Conservation (phyloP, 2,113 vertebrate genomes). For the Leuciscus idus region DNA sequence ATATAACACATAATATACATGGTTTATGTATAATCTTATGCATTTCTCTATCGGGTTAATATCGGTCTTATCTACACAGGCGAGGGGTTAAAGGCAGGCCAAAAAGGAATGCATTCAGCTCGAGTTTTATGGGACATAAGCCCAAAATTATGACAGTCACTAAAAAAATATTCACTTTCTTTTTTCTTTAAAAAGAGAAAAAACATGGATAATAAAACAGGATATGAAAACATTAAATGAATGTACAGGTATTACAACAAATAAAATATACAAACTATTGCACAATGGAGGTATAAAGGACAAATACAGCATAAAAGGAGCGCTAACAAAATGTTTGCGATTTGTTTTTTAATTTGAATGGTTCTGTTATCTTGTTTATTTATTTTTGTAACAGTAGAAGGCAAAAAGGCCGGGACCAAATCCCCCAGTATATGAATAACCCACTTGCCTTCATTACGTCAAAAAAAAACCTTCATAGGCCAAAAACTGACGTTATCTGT, state of each 20-base stretch:
- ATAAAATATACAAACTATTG: slow-evolving; percentile 73
- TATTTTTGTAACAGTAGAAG: neutral
- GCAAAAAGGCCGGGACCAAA: neutral
- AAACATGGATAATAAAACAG: slow-evolving; percentile 34
- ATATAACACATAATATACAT: slow-evolving; percentile 75
- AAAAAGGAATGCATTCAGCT: slow-evolving; percentile 44
- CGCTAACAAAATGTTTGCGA: slow-evolving; percentile 5
- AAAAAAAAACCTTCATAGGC: neutral
- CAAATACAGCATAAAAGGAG: slow-evolving; percentile 57
- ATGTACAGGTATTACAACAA: slow-evolving; percentile 63
- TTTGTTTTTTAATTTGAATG: neutral
- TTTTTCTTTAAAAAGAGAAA: slow-evolving; percentile 42
- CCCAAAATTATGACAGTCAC: slow-evolving; percentile 30
- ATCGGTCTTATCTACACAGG: slow-evolving; percentile 57
- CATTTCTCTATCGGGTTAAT: slow-evolving; percentile 68
- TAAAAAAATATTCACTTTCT: slow-evolving; percentile 54
- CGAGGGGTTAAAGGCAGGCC: slow-evolving; percentile 54
- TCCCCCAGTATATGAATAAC: neutral
- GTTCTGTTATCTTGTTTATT: neutral
- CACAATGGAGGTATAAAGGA: slow-evolving; percentile 71
- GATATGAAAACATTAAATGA: slow-evolving; percentile 57
- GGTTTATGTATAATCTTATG: slow-evolving; percentile 70
- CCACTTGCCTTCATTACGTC: neutral
- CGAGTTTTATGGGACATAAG: slow-evolving; percentile 23
- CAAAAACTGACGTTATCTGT: neutral